Evolutionary conservation across 2,888 invertebrate genomes (phyloP).

Genomic region (Hermaeophaga mercurialis): DNA sequence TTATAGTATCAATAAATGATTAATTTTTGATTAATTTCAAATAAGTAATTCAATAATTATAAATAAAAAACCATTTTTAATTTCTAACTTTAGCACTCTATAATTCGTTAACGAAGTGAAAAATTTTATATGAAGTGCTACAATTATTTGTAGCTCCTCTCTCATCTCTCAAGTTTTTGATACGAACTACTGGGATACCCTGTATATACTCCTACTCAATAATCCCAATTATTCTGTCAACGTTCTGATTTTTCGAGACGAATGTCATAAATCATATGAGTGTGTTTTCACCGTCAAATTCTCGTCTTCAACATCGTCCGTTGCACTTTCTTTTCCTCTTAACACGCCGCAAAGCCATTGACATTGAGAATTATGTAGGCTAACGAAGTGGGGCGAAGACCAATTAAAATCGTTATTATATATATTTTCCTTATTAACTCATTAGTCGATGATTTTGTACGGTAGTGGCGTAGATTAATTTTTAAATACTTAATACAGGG

Average conservation of each 20-base stretch:
- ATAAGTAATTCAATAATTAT: too few species aligned
- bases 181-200: too few species aligned
- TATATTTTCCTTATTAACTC: conserved; percentile 13
- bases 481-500: too few species aligned
- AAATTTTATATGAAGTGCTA: too few species aligned
- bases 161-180: too few species aligned
- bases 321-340: conserved; percentile 8
- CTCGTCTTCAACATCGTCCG: background rate
- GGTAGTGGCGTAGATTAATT: background rate
- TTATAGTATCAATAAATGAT: too few species aligned
- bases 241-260: background rate
- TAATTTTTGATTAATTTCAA: too few species aligned
- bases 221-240: background rate
- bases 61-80: too few species aligned
- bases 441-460: background rate
- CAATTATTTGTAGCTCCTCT: too few species aligned
- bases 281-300: conserved; percentile 3
- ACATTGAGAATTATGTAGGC: conserved; percentile 12
- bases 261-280: background rate
- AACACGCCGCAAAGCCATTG: conserved; percentile 3
- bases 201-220: too few species aligned
- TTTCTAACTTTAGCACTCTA: too few species aligned
- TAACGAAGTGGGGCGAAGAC: conserved; percentile 15
- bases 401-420: conserved; percentile 14
- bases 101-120: too few species aligned